Evolutionary conservation across 2,888 invertebrate genomes (phyloP).

Genomic region (Nymphalis c-album): DNA sequence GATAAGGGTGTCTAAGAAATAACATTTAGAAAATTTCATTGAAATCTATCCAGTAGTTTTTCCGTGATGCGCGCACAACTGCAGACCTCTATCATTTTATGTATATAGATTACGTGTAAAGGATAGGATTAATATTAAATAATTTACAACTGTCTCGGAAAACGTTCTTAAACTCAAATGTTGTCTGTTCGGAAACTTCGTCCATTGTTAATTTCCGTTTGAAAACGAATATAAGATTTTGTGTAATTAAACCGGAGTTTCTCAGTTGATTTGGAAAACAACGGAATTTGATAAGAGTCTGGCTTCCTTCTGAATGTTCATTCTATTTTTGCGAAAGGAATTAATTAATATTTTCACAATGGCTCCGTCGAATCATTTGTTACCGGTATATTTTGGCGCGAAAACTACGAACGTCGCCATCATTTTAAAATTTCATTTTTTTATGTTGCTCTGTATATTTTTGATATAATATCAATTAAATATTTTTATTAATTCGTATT

Average conservation of each 20-base stretch:
- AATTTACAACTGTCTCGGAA: not conserved
- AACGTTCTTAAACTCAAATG: constrained; percentile 1
- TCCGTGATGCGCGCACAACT: too few species aligned
- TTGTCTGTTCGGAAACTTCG: not conserved
- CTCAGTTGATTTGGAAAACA: constrained; percentile 38
- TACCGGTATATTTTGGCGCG: constrained; percentile 43
- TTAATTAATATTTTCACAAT: constrained; percentile 67
- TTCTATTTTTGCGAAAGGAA: constrained; percentile 51
- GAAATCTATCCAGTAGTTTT: too few species aligned
- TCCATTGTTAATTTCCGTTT: constrained; percentile 6
- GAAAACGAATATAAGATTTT: constrained; percentile 32
- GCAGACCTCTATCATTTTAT: too few species aligned
- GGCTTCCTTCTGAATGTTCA: constrained; percentile 24
- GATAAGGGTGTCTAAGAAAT: too few species aligned
- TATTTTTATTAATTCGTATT: too few species aligned
- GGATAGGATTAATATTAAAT: not conserved
- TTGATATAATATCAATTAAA: not conserved
- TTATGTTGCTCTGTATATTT: not conserved
- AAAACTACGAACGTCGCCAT: constrained; percentile 42
- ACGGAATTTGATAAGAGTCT: constrained; percentile 43
- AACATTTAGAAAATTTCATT: too few species aligned
- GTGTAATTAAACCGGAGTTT: constrained; percentile 37
- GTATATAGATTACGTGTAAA: not conserved
- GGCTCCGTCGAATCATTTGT: constrained; percentile 56
- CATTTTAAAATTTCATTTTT: not conserved